phyloP scores from a whole-genome alignment of 53 echinoderm and acorn worm species.

The Pentamera pediparva region DNA sequence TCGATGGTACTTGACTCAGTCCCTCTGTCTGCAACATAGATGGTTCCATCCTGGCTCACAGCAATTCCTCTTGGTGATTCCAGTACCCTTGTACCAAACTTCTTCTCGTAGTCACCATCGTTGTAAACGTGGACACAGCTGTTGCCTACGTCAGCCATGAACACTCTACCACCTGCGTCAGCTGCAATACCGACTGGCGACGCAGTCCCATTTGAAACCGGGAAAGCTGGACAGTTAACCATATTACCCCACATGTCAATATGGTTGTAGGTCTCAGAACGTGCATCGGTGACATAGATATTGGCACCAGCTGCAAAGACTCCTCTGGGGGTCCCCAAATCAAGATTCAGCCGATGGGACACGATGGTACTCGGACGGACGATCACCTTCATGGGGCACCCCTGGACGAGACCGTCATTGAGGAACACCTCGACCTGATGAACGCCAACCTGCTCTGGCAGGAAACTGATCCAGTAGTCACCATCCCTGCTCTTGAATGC shows the following conservation, averaged over 20 bases:
- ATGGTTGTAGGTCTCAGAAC: too few relatives aligned
- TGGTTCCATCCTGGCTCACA: not conserved
- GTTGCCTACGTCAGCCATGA: not conserved
- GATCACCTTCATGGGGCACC: not conserved
- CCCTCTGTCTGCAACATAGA: constrained; percentile 2
- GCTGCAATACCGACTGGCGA: constrained; percentile 5
- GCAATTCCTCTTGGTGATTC: constrained; percentile 3
- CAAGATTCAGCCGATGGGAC: not conserved
- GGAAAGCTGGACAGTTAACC: too few relatives aligned
- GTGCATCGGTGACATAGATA: not conserved
- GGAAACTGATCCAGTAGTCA: not conserved
- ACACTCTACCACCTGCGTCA: not conserved
- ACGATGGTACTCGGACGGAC: not conserved
- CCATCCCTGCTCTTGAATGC: too few relatives aligned
- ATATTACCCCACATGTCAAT: too few relatives aligned
- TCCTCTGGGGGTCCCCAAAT: not conserved
- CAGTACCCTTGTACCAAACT: not conserved
- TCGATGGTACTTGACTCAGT: not conserved
- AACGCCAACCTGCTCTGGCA: not conserved
- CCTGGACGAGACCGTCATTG: not conserved
- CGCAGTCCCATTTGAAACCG: too few relatives aligned
- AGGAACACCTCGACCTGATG: not conserved
- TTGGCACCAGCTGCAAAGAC: not conserved
- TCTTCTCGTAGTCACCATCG: not conserved
- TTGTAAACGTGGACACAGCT: constrained; percentile 6